Conservation (phyloP, 2,113 vertebrate species). For the Phrynosoma blainvillii region DNA sequence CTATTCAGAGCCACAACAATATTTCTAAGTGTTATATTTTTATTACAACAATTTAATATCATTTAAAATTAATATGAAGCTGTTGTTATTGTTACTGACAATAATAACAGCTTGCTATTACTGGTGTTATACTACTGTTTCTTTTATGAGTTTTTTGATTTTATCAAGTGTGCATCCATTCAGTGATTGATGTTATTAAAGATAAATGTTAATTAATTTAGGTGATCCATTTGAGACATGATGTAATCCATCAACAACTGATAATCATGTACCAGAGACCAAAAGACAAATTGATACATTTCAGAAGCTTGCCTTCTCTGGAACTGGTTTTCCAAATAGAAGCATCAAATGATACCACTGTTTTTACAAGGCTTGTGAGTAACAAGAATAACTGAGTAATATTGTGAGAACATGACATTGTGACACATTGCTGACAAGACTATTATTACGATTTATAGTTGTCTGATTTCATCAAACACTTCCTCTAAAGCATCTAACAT, state of each 20-base stretch:
- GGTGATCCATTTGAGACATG: constrained; percentile 54
- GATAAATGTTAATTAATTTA: constrained; percentile 42
- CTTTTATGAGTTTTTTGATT: background rate
- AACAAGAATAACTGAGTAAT: constrained; percentile 4
- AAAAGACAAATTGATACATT: constrained; percentile 33
- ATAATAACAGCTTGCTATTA: too few species aligned
- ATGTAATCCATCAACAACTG: constrained; percentile 28
- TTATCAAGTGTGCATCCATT: constrained; percentile 13
- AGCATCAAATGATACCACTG: background rate
- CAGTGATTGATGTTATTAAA: constrained; percentile 44
- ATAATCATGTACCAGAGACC: constrained; percentile 41
- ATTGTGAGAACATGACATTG: background rate
- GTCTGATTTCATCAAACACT: background rate
- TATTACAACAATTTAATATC: background rate
- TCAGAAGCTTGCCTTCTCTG: constrained; percentile 39
- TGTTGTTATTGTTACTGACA: background rate
- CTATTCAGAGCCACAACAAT: background rate
- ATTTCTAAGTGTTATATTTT: background rate
- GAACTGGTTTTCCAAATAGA: constrained; percentile 41
- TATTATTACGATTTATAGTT: background rate
- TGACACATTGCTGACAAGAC: background rate
- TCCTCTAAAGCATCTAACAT: background rate
- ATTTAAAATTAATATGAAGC: background rate
- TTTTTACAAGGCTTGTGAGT: constrained; percentile 44
- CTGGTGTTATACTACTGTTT: background rate